These are phyloP conservation scores for Rhyacophila evoluta DNA, from an alignment of 2,888 invertebrate species.

Conservation along the genomic window DNA sequence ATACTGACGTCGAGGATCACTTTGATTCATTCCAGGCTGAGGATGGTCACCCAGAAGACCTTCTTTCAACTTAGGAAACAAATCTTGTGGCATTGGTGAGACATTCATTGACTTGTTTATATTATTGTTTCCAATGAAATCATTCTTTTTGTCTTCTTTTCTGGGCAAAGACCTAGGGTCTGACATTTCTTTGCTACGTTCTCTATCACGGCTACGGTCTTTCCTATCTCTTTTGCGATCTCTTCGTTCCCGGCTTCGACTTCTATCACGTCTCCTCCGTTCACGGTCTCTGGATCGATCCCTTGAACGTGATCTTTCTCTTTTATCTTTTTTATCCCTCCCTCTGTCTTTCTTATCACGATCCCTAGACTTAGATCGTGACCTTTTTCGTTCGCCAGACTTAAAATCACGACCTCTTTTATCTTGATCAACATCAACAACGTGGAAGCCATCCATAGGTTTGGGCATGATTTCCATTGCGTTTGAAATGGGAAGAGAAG, in stretches of 20 bases:
- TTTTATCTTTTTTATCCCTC: constrained; percentile 61
- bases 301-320: constrained; percentile 68
- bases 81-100: neutral
- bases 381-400: constrained; percentile 45
- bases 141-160: constrained; percentile 59
- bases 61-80: constrained; percentile 28
- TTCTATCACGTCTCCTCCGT: constrained; percentile 72
- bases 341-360: constrained; percentile 65
- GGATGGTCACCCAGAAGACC: constrained; percentile 38
- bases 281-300: constrained; percentile 68
- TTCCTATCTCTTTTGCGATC: constrained; percentile 67
- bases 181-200: constrained; percentile 67
- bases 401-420: constrained; percentile 33
- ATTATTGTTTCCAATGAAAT: constrained; percentile 51
- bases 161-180: constrained; percentile 67
- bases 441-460: constrained; percentile 31
- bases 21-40: constrained; percentile 1
- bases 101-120: neutral
- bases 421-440: constrained; percentile 52
- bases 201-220: constrained; percentile 68
- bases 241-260: constrained; percentile 66
- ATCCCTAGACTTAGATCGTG: constrained; percentile 55
- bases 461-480: constrained; percentile 56
- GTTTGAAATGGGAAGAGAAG: constrained; percentile 57
- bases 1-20: constrained; percentile 33